These are phyloP conservation scores for Synanthedon myopaeformis DNA, from an alignment of 2,888 invertebrate genomes.

Conservation along the genomic window DNA sequence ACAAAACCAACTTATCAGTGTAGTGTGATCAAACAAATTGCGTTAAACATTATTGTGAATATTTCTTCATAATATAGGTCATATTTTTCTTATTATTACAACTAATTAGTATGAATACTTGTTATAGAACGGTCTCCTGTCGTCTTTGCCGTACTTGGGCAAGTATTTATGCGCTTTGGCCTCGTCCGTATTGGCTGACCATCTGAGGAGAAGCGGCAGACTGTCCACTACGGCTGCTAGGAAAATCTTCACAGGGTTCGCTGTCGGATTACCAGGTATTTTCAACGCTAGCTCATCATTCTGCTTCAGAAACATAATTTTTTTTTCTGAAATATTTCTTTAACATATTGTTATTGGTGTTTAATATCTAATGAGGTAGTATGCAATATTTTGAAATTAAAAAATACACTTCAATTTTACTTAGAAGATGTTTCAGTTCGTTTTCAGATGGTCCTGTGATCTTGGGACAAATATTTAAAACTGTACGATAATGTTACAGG, in stretches of 20 bases:
- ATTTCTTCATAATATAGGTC: no score
- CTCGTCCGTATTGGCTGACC: conserved; percentile 81
- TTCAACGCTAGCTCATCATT: background rate
- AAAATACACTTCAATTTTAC: no score
- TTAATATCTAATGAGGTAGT: background rate
- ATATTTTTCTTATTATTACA: background rate
- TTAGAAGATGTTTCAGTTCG: no score
- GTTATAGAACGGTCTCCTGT: conserved; percentile 81
- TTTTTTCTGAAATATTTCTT: background rate
- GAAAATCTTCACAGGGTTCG: conserved; percentile 59
- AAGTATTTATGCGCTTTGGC: conserved; percentile 84
- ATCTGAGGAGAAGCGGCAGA: conserved; percentile 73
- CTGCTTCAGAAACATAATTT: conserved; percentile 44
- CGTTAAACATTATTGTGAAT: no score
- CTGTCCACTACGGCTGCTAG: conserved; percentile 81
- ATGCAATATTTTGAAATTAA: no score
- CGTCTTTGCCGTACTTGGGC: conserved; percentile 87
- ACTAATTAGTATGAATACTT: conserved; percentile 6
- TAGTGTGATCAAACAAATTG: no score
- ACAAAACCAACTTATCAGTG: no score
- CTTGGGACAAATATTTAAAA: no score
- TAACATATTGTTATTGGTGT: no score
- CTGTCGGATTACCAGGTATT: conserved; percentile 61
- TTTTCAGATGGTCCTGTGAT: no score
- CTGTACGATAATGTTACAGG: background rate